A percentile compares a stretch with the other conserved stretches of the same genome.
These are phyloP conservation scores for Balaenoptera acutorostrata DNA, from an alignment of 2,113 vertebrate species.

Conservation along the genomic window DNA sequence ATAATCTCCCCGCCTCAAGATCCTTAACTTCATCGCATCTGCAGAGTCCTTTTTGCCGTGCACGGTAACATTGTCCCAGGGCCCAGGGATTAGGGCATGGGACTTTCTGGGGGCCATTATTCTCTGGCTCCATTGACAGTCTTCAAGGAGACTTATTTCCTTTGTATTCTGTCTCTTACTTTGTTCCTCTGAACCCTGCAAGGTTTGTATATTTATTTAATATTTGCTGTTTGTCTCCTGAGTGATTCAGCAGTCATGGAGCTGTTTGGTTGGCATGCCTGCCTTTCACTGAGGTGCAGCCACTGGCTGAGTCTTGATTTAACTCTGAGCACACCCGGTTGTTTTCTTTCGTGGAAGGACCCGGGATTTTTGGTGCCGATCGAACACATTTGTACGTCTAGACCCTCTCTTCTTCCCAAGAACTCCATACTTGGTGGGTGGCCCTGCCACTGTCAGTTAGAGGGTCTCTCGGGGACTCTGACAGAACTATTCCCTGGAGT, in stretches of 20 bases:
- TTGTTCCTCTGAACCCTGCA: neutral
- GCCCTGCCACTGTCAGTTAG: neutral
- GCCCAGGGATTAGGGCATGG: rapidly evolving
- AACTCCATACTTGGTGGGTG: too few species aligned
- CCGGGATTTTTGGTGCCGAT: neutral
- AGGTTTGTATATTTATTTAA: neutral
- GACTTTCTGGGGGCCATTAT: too few species aligned
- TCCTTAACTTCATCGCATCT: rapidly evolving
- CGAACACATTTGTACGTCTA: rapidly evolving
- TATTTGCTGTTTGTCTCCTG: neutral
- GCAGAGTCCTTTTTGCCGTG: neutral
- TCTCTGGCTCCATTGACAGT: rapidly evolving
- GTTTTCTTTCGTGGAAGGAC: neutral
- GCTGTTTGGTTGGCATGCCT: rapidly evolving
- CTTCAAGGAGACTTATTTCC: too few species aligned
- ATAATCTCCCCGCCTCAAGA: rapidly evolving
- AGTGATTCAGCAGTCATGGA: neutral
- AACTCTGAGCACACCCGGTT: too few species aligned
- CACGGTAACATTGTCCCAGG: rapidly evolving
- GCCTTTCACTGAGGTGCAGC: neutral
- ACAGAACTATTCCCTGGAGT: neutral
- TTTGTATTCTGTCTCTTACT: neutral
- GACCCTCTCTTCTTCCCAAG: neutral
- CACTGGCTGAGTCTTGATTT: neutral
- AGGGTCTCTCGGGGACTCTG: neutral